Evolutionary conservation across 2,113 vertebrate species (phyloP).

Genomic region (Gymnobelideus leadbeateri): DNA sequence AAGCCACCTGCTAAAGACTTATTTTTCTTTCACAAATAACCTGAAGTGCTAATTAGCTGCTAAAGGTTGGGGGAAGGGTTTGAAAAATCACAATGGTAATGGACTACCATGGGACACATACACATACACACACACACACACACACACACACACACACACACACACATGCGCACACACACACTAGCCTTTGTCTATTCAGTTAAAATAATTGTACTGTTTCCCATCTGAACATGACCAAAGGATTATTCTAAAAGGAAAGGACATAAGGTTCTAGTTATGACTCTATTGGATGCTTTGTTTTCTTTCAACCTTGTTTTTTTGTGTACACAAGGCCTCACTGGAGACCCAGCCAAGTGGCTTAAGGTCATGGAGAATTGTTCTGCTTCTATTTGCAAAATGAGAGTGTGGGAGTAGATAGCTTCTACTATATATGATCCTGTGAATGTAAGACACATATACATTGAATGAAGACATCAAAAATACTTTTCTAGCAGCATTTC

Average conservation of each 20-base stretch:
- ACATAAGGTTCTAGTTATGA: background rate
- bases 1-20: constrained; percentile 54
- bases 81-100: constrained; percentile 61
- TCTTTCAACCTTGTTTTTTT: background rate
- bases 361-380: background rate
- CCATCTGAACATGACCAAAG: constrained; percentile 10
- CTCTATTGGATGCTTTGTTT: background rate
- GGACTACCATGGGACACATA: background rate
- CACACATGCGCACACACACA: too few relatives aligned
- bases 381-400: background rate
- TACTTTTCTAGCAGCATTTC: background rate
- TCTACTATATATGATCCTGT: background rate
- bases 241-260: constrained; percentile 47
- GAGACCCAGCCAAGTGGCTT: background rate
- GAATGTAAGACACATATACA: background rate
- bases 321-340: background rate
- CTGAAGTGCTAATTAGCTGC: constrained; percentile 63
- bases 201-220: constrained; percentile 49
- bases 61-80: constrained; percentile 40
- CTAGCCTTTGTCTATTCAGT: constrained; percentile 44
- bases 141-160: background rate
- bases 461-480: background rate
- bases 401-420: background rate
- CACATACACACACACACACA: background rate
- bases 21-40: constrained; percentile 63